Conservation (phyloP, 2,113 vertebrate genomes). For the Talpa occidentalis region DNA sequence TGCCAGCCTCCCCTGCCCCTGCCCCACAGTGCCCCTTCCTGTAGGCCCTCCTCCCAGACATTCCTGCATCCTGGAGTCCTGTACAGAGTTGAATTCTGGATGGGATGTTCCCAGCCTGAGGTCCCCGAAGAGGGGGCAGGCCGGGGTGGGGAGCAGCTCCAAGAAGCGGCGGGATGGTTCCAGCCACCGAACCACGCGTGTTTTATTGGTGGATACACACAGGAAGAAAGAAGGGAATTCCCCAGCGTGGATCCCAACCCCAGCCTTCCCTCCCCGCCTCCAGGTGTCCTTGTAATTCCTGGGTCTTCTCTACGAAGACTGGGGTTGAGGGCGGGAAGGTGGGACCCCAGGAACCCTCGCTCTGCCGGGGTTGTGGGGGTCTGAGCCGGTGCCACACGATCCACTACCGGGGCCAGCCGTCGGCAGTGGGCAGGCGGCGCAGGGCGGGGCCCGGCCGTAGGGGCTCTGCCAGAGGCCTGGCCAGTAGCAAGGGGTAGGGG, state of each 20-base stretch:
- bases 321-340: neutral
- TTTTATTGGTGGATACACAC: constrained; percentile 62
- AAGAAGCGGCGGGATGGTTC: neutral
- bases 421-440: constrained; percentile 85
- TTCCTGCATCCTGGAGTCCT: too few relatives aligned
- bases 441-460: constrained; percentile 72
- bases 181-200: neutral
- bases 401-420: constrained; percentile 93
- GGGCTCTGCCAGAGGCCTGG: constrained; percentile 81
- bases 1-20: too few relatives aligned
- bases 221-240: neutral
- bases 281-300: neutral
- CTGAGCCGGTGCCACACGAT: neutral
- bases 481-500: constrained; percentile 77
- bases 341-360: neutral
- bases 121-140: neutral
- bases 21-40: too few relatives aligned
- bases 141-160: neutral
- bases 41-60: too few relatives aligned
- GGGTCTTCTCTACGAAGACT: neutral
- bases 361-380: neutral
- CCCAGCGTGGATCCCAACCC: neutral
- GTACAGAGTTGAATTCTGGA: neutral
- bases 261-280: neutral
- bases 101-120: neutral